Evolutionary conservation across 2,113 vertebrate genomes (phyloP).

Genomic region (Acanthochromis polyacanthus): DNA sequence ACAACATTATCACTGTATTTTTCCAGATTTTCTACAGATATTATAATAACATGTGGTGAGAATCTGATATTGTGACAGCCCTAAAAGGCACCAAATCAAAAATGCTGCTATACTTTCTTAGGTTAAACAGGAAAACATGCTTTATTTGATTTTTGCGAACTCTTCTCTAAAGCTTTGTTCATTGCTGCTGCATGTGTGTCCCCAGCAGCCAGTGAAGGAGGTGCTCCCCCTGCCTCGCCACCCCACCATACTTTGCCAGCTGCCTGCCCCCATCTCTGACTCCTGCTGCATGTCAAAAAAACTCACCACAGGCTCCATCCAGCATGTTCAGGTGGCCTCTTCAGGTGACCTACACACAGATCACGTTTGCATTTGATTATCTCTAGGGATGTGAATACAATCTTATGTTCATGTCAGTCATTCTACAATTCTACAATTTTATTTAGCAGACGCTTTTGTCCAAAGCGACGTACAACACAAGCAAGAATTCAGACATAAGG

Average conservation of each 20-base stretch:
- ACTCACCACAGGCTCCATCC: conserved; percentile 65
- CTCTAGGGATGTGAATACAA: neutral
- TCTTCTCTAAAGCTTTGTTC: conserved; percentile 35
- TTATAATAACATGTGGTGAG: too few relatives aligned
- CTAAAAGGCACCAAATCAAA: too few relatives aligned
- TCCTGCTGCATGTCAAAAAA: conserved; percentile 40
- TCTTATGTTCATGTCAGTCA: neutral
- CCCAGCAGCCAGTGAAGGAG: conserved; percentile 83
- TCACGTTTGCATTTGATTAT: neutral
- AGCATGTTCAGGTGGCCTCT: conserved; percentile 80
- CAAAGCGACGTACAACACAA: too few relatives aligned
- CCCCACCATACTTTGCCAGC: conserved; percentile 47
- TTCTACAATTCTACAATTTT: too few relatives aligned
- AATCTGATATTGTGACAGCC: too few relatives aligned
- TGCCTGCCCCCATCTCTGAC: conserved; percentile 45
- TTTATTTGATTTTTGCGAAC: neutral
- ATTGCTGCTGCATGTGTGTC: conserved; percentile 50
- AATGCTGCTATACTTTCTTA: too few relatives aligned
- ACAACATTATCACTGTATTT: too few relatives aligned
- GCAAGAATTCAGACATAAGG: too few relatives aligned
- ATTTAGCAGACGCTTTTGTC: too few relatives aligned
- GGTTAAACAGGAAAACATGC: too few relatives aligned
- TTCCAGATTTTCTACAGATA: too few relatives aligned
- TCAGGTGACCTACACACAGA: conserved; percentile 69
- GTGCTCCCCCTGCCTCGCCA: conserved; percentile 76